phyloP scores from a whole-genome alignment of 2,113 vertebrate genomes.

The Colaptes auratus region DNA sequence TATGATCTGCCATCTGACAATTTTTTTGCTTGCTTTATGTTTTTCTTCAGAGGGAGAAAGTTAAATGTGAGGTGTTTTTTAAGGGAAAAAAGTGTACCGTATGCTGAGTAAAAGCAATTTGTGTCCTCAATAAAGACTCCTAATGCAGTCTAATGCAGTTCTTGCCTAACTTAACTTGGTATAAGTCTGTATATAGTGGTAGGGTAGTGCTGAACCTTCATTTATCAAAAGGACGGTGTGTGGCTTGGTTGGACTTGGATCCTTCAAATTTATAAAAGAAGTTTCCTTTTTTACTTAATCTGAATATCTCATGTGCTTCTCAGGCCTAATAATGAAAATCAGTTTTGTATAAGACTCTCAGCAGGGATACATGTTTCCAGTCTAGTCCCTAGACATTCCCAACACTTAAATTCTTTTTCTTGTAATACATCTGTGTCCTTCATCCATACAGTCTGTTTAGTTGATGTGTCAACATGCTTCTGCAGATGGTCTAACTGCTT shows the following conservation, averaged over 20 bases:
- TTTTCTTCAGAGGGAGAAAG: neutral
- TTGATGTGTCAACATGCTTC: neutral
- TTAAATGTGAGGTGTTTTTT: neutral
- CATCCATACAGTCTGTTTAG: neutral
- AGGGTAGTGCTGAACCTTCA: neutral
- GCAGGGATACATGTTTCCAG: neutral
- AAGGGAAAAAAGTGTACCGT: neutral
- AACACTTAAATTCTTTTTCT: neutral
- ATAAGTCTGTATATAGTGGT: neutral
- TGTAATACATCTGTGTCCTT: neutral
- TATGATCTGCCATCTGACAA: slow-evolving; percentile 30
- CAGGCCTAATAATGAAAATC: neutral
- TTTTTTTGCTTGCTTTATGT: neutral
- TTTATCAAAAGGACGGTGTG: neutral
- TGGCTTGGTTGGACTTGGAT: neutral
- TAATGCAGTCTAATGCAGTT: fast-evolving
- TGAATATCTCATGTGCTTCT: neutral
- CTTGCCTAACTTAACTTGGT: neutral
- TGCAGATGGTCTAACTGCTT: slow-evolving; percentile 1
- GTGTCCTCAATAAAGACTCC: neutral
- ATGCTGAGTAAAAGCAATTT: neutral
- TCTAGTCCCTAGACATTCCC: neutral
- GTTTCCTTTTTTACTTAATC: neutral
- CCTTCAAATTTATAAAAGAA: neutral
- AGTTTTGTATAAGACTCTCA: neutral